Percentiles rank a stretch among this genome's conserved stretches.
These are phyloP conservation scores for Poecilia gillii DNA, from an alignment of 2,797 vertebrate genomes.

Conservation along the genomic window DNA sequence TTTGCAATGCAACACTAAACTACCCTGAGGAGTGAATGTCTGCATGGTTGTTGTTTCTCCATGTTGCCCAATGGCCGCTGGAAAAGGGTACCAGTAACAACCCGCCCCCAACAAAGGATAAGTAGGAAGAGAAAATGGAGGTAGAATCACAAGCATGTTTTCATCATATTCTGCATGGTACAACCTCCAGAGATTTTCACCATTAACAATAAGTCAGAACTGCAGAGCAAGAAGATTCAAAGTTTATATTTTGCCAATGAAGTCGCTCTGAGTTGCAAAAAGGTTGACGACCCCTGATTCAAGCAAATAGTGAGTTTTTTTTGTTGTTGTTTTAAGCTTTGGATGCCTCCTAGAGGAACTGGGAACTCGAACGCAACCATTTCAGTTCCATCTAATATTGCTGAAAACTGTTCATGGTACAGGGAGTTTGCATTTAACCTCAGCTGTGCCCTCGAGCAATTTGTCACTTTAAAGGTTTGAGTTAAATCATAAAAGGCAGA, in stretches of 20 bases:
- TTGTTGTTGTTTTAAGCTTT: not conserved
- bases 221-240: not conserved
- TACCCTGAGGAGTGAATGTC: not conserved
- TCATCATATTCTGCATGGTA: not conserved
- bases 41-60: not conserved
- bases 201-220: not conserved
- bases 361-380: not conserved
- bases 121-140: not conserved
- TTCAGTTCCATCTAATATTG: not conserved
- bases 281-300: too few species aligned
- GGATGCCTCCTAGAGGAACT: not conserved
- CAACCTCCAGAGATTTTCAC: not conserved
- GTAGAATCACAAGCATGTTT: not conserved
- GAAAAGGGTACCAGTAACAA: not conserved
- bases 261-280: too few species aligned
- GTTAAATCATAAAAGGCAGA: not conserved
- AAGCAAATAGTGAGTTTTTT: not conserved
- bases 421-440: not conserved
- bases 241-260: not conserved
- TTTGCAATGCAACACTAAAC: not conserved
- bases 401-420: too few species aligned
- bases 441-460: not conserved
- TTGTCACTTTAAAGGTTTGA: not conserved
- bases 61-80: not conserved
- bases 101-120: not conserved